Evolutionary conservation across 2,888 invertebrate genomes (phyloP), one percentile per base, ranked within the genome.

Genomic region (Panopea generosa): DNA sequence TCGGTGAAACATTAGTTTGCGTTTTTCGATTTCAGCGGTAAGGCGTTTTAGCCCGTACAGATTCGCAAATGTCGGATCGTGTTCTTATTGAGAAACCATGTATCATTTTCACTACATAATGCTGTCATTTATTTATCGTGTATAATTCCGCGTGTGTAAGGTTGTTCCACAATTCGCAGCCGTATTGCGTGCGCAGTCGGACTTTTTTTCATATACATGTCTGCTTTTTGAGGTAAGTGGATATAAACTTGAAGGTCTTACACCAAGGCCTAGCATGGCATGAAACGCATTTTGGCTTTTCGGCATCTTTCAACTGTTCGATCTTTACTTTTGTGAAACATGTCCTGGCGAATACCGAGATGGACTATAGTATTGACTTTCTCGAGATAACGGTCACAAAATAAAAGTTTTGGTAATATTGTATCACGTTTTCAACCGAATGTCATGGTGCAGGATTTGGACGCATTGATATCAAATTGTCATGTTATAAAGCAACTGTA

Each of bases 91-190:
- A 24, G 11, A 66, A 55, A 14, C 56, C 56, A 16, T 66, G 66
- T 20, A 66, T 49, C 14, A 20, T 27, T 24, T 66, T 66, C 11
- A 33, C 56, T 22, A 66, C 33, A 22, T 22, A 56, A 56, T 66
- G 66, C 29, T 66, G 66, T 14, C 45, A 49, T 16, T n/a, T 50
- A 47, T 56, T 56, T 20, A 66, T 20, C 6, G 1, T 20, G 3
- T 3, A 27, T 14, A 29, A 20, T 11, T 66, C 66, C 1, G 2
- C 18, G 11, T 40, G 11, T n/a, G 57, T 38, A 9, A 67, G 16
- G 20, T 52, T 22, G 18, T 59, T 59, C 67, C 67, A 67, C 4
- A 67, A 26, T 40, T 67, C 67, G n/a, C 43, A 50, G 1, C 67
- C 67, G 18, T 67, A 67, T 24, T 50, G 33, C 11, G 38, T 50